phyloP scores from a whole-genome alignment of 2,797 vertebrate species.

The Aplochiton taeniatus region DNA sequence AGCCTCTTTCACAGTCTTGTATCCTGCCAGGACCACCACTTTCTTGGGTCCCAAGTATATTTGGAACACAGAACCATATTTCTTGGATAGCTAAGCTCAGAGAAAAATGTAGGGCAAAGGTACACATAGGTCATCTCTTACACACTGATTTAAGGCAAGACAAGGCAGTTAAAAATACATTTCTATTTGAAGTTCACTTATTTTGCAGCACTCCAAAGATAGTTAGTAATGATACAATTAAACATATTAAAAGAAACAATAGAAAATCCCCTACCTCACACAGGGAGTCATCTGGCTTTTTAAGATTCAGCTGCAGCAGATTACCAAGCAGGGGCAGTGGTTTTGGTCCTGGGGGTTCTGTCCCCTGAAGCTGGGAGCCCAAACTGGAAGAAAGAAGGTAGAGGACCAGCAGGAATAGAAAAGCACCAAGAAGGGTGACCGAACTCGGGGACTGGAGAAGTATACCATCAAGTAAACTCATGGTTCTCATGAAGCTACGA shows the following conservation, averaged over 20 bases:
- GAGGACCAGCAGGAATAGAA: constrained; percentile 21
- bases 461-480: constrained; percentile 26
- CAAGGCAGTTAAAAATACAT: too few species aligned
- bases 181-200: too few species aligned
- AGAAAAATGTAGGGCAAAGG: too few species aligned
- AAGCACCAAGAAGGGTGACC: constrained; percentile 23
- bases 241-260: too few species aligned
- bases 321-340: constrained; percentile 68
- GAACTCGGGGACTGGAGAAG: constrained; percentile 9
- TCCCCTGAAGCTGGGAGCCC: not conserved
- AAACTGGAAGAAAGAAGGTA: constrained; percentile 18
- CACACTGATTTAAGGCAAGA: too few species aligned
- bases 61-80: constrained; percentile 58
- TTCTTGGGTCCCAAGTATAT: constrained; percentile 57
- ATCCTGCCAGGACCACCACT: constrained; percentile 64
- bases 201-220: too few species aligned
- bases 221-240: too few species aligned
- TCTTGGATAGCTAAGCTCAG: constrained; percentile 53
- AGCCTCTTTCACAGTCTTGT: constrained; percentile 58
- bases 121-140: too few species aligned
- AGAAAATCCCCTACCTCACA: constrained; percentile 46
- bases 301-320: constrained; percentile 65
- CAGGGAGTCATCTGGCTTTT: constrained; percentile 48
- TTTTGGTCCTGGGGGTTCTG: constrained; percentile 61
- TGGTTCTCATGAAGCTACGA: too few species aligned